Conservation (phyloP, 2,113 vertebrate species). For the Neolamprologus sp. region DNA sequence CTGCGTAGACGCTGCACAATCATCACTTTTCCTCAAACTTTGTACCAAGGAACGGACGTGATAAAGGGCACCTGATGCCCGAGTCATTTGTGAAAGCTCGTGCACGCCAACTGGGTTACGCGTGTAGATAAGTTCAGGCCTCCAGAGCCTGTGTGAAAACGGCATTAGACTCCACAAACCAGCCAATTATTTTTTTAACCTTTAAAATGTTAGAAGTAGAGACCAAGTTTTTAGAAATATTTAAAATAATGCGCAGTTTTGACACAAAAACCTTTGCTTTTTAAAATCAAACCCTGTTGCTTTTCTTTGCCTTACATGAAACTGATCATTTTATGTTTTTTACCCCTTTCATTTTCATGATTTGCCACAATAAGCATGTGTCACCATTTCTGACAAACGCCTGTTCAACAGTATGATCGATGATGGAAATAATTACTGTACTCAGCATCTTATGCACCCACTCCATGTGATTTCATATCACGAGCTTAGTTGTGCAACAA, state of each 20-base stretch:
- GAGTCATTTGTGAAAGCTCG: not conserved
- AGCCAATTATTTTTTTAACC: not conserved
- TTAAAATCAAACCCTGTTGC: not conserved
- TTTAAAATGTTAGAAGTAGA: not conserved
- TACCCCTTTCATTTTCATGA: not conserved
- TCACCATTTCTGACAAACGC: not conserved
- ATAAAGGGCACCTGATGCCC: not conserved
- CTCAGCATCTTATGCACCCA: not conserved
- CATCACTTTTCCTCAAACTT: not conserved
- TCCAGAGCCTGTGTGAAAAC: not conserved
- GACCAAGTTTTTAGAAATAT: not conserved
- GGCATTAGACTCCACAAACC: not conserved
- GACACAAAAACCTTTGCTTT: not conserved
- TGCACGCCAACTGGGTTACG: not conserved
- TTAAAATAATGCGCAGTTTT: not conserved
- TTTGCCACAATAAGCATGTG: not conserved
- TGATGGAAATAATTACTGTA: not conserved
- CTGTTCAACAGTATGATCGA: not conserved
- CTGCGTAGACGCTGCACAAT: accelerated
- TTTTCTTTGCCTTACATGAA: not conserved
- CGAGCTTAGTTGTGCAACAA: not conserved
- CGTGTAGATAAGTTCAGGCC: not conserved
- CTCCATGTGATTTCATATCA: not conserved
- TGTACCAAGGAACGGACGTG: not conserved
- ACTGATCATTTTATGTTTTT: not conserved